phyloP scores from a whole-genome alignment of 1,140 invertebrate genomes.

The Drosophila busckii region DNA sequence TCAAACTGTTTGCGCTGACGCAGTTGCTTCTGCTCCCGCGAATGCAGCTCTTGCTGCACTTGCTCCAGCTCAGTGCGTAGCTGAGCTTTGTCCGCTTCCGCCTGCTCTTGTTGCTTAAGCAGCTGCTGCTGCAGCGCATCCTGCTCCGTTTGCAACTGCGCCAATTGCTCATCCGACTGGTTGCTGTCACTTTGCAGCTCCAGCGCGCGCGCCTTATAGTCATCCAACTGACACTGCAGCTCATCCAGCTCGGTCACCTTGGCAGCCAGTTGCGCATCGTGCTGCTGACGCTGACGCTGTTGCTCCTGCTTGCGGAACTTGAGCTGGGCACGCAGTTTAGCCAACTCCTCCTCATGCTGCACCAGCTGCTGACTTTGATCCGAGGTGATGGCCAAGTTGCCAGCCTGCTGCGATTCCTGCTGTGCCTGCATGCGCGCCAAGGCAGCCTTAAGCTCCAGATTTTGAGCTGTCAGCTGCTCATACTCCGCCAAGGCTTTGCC shows the following conservation, averaged over 20 bases:
- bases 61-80: constrained; percentile 47
- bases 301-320: constrained; percentile 79
- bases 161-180: too few relatives aligned
- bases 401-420: too few relatives aligned
- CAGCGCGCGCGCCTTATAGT: too few relatives aligned
- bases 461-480: constrained; percentile 79
- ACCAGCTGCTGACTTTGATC: constrained; percentile 36
- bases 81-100: too few relatives aligned
- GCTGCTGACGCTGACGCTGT: constrained; percentile 80
- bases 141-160: too few relatives aligned
- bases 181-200: too few relatives aligned
- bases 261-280: constrained; percentile 80
- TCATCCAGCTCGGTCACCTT: constrained; percentile 82
- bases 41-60: constrained; percentile 26
- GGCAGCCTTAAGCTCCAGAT: constrained; percentile 68
- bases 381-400: too few relatives aligned
- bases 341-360: constrained; percentile 50
- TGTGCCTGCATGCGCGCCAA: constrained; percentile 25
- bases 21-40: constrained; percentile 80
- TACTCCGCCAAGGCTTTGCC: constrained; percentile 78
- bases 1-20: constrained; percentile 80
- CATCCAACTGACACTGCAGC: constrained; percentile 81
- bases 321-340: constrained; percentile 33
- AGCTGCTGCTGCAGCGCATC: too few relatives aligned
- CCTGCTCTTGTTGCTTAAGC: too few relatives aligned